Conservation (phyloP, 2,113 vertebrate species). For the Dendrocopos noguchii region DNA sequence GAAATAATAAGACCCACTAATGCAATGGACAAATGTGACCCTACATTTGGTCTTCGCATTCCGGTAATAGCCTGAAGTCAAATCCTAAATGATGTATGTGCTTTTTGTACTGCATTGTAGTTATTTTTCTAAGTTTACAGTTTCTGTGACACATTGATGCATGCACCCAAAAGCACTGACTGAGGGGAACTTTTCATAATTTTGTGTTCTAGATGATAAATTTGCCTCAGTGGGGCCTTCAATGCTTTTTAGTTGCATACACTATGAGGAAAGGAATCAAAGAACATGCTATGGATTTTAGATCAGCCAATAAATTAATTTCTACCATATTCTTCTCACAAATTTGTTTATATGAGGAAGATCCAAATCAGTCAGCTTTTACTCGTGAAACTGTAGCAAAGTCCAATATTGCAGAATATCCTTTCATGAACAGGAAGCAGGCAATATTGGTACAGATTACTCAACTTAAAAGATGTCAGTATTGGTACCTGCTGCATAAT, state of each 20-base stretch:
- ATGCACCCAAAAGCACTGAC: background rate
- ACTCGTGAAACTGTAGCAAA: background rate
- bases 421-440: background rate
- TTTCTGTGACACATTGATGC: background rate
- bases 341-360: background rate
- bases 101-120: background rate
- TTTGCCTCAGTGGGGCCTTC: background rate
- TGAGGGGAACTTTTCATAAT: background rate
- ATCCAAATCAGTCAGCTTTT: background rate
- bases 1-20: background rate
- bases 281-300: background rate
- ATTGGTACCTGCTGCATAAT: background rate
- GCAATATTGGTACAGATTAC: background rate
- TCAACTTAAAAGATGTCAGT: background rate
- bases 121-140: background rate
- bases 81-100: background rate
- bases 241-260: background rate
- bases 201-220: background rate
- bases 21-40: background rate
- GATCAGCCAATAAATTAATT: background rate
- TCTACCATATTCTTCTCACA: background rate
- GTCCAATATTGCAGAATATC: background rate
- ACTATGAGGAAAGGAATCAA: background rate
- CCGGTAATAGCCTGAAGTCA: background rate
- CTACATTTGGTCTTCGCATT: background rate